Percentiles rank a stretch among this genome's conserved stretches.
phyloP scores from a whole-genome alignment of 2,797 vertebrate species.

The Parambassis ranga region DNA sequence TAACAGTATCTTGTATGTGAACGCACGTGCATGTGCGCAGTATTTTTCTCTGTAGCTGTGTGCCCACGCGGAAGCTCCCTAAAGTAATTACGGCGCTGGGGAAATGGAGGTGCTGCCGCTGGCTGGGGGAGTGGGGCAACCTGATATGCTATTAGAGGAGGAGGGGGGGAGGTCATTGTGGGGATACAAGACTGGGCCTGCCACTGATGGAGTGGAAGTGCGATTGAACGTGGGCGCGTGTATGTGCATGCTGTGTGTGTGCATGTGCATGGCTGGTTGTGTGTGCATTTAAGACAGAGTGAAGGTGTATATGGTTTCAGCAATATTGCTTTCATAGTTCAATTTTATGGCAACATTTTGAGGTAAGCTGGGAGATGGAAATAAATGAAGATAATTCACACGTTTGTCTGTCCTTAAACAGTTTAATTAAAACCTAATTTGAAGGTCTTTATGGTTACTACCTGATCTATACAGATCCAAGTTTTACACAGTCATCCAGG shows the following conservation, averaged over 20 bases:
- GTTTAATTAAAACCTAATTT: not conserved
- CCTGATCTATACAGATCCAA: no score
- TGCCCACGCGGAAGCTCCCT: constrained; percentile 70
- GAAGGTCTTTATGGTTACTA: no score
- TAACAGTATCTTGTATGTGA: constrained; percentile 8
- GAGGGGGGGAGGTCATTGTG: constrained; percentile 35
- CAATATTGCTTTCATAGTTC: constrained; percentile 3
- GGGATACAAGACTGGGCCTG: constrained; percentile 60
- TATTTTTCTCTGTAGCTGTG: constrained; percentile 39
- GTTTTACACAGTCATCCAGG: no score
- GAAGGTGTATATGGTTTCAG: not conserved
- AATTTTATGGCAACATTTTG: constrained; percentile 26
- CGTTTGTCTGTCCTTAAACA: not conserved
- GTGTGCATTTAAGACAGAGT: not conserved
- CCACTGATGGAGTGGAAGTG: constrained; percentile 64
- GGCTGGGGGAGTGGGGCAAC: constrained; percentile 71
- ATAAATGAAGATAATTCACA: not conserved
- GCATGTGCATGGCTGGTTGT: not conserved
- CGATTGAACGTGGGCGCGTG: constrained; percentile 26
- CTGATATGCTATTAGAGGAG: constrained; percentile 80
- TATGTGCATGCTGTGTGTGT: not conserved
- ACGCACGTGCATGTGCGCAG: not conserved
- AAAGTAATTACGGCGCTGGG: constrained; percentile 80
- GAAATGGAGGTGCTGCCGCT: constrained; percentile 75
- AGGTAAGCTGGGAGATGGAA: not conserved